Base-by-base conservation (phyloP, 1,140 invertebrate genomes). In the Sycophaga agraensis region DNA sequence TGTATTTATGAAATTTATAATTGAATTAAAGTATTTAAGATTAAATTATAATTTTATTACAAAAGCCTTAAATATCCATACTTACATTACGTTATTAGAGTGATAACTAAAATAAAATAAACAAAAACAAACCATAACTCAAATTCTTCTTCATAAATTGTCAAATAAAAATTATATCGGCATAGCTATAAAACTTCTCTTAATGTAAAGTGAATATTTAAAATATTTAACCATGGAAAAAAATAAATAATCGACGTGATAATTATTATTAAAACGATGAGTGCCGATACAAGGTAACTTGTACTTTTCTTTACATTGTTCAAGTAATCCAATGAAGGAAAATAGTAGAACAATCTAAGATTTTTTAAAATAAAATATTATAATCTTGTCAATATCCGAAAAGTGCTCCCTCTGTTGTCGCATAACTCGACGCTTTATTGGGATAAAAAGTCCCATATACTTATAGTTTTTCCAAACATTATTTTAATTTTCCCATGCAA, bases 231-330 rank as follows among this genome's bases (percentile, higher is more conserved):
- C 53, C 16, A 22, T 16, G 54, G 11, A 31, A 24, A 16, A 63
- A 57, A 55, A 59, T 54, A 63, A 54, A 34, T 17, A 56, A 34
- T 31, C 28, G 28, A 19, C 16, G 26, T 16, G 16, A 34, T 17
- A 66, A 62, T 61, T 59, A 24, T 63, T 50, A 42, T 45, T 45
- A 28, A 21, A 68, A 53, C 34, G 53, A 66, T 59, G 64, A 73
- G 66, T 75, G 69, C 69, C 68, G 70, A 62, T 64, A 70, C 73
- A 78, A 79, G 73, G 70, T 74, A 77, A 70, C 71, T 70, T 42
- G 40, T 34, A 54, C 48, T n/a, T 46, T 34, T 22, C 24, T 40
- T 55, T 39, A 22, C n/a, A n/a, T n/a, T n/a, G n/a, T n/a, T n/a
- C n/a, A n/a, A n/a, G n/a, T 8, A 42, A 42, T 24, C 22, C 16